These are phyloP conservation scores for Thrips palmi DNA, from an alignment of 1,140 invertebrate genomes.

Conservation along the genomic window DNA sequence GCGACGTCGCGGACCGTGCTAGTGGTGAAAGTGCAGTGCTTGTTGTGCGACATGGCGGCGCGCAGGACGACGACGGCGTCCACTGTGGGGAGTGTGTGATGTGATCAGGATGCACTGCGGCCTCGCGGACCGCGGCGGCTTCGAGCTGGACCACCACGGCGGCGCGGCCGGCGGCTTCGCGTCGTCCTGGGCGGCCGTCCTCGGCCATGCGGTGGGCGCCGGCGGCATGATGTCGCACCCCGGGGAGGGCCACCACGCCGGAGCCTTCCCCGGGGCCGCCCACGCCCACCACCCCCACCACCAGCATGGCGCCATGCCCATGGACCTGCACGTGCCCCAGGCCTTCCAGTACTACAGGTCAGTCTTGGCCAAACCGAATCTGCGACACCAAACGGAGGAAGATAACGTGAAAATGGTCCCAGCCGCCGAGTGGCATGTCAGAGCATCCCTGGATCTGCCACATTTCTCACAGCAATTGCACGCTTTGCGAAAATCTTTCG, in stretches of 20 bases:
- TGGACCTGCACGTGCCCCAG: slow-evolving; percentile 72
- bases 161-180: slow-evolving; percentile 46
- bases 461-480: no score
- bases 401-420: no score
- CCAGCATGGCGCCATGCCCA: slow-evolving; percentile 45
- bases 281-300: slow-evolving; percentile 21
- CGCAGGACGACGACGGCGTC: no score
- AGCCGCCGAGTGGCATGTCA: no score
- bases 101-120: slow-evolving; percentile 12
- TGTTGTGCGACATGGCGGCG: no score
- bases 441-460: no score
- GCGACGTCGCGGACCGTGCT: no score
- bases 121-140: slow-evolving; percentile 16
- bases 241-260: slow-evolving; percentile 8
- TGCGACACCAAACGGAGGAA: slow-evolving; percentile 6
- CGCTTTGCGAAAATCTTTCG: no score
- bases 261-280: slow-evolving; percentile 29
- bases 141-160: slow-evolving; percentile 43
- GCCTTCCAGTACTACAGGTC: slow-evolving; percentile 77
- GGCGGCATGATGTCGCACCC: slow-evolving; percentile 6
- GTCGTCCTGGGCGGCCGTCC: slow-evolving; percentile 45
- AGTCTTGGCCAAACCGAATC: slow-evolving; percentile 17
- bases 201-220: slow-evolving; percentile 27
- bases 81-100: no score
- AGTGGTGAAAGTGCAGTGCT: no score